phyloP scores from a whole-genome alignment of 2,797 vertebrate species.

The Chromis chromis region DNA sequence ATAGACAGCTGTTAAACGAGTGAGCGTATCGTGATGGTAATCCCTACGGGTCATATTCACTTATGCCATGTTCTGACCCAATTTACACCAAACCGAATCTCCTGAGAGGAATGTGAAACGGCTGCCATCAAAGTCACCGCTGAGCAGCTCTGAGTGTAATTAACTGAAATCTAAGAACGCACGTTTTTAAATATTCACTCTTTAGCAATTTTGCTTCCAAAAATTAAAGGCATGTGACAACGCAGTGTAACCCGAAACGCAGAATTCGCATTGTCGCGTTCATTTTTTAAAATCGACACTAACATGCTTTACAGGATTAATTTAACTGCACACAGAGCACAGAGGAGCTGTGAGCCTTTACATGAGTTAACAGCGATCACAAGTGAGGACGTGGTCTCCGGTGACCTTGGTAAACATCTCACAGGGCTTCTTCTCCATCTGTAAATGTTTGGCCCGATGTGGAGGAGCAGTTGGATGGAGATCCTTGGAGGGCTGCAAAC shows the following conservation, averaged over 20 bases:
- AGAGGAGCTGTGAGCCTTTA: slow-evolving; percentile 35
- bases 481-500: slow-evolving; percentile 75
- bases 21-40: slow-evolving; percentile 8
- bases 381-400: slow-evolving; percentile 56
- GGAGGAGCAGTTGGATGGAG: slow-evolving; percentile 64
- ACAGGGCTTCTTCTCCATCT: slow-evolving; percentile 76
- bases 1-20: slow-evolving; percentile 3
- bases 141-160: slow-evolving; percentile 44
- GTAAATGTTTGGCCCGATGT: slow-evolving; percentile 76
- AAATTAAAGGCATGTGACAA: slow-evolving; percentile 51
- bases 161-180: slow-evolving; percentile 56
- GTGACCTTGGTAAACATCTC: slow-evolving; percentile 74
- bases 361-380: slow-evolving; percentile 43
- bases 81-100: slow-evolving; percentile 35
- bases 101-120: slow-evolving; percentile 27
- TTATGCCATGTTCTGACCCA: slow-evolving; percentile 24
- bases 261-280: not conserved
- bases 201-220: slow-evolving; percentile 33
- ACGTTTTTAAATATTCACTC: slow-evolving; percentile 53
- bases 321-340: not conserved
- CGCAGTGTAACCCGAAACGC: slow-evolving; percentile 14
- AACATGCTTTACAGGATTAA: not conserved
- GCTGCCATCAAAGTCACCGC: slow-evolving; percentile 44
- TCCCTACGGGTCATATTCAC: slow-evolving; percentile 16
- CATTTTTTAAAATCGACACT: slow-evolving; percentile 16